Conservation (phyloP, 2,797 vertebrate species). For the Tadarida brasiliensis region DNA sequence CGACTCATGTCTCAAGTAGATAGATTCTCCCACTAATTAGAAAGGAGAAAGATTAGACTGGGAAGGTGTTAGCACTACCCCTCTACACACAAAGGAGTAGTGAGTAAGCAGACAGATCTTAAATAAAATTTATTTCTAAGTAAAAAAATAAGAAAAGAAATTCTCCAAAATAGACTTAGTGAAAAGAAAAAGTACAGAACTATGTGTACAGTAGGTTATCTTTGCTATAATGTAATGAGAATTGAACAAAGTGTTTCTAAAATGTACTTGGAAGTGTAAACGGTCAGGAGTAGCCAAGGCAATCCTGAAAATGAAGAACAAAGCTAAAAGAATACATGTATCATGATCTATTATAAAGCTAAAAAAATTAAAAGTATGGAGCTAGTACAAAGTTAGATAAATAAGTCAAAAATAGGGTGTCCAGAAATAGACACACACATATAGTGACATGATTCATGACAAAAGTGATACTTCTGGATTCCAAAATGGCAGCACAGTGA, state of each 20-base stretch:
- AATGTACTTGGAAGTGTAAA: neutral
- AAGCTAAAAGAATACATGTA: neutral
- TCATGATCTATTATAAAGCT: neutral
- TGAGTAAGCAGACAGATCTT: neutral
- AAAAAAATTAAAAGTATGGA: neutral
- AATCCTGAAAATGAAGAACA: neutral
- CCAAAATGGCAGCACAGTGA: no score
- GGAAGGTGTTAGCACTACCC: neutral
- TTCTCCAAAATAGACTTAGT: neutral
- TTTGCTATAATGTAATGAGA: neutral
- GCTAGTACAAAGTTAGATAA: neutral
- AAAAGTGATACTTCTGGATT: neutral
- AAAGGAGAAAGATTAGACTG: slow-evolving; percentile 50
- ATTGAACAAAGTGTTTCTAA: neutral
- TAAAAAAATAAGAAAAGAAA: neutral
- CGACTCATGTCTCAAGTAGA: neutral
- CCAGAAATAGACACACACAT: neutral
- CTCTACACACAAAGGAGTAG: neutral
- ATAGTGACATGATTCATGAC: neutral
- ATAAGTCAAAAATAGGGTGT: neutral
- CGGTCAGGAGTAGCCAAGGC: neutral
- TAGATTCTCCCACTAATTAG: neutral
- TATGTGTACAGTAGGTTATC: neutral
- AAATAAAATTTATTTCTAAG: no score
- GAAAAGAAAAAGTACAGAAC: neutral